These are phyloP conservation scores for Netelia inedita DNA, from an alignment of 2,888 invertebrate species.

Conservation along the genomic window DNA sequence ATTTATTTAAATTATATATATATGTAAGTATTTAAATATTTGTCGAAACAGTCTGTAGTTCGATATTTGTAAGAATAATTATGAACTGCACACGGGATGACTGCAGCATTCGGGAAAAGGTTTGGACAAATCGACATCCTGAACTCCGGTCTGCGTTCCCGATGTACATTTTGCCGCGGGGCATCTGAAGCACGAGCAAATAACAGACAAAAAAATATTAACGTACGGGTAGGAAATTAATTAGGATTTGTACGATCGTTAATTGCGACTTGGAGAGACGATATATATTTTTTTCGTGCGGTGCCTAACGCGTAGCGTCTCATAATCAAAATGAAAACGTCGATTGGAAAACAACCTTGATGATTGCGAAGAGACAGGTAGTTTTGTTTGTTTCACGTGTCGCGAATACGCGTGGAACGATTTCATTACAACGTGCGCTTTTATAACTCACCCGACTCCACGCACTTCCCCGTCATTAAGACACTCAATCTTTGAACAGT, in stretches of 20 bases:
- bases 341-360: too few relatives aligned
- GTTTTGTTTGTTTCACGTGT: too few relatives aligned
- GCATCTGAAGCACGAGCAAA: conserved; percentile 66
- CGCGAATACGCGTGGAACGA: too few relatives aligned
- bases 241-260: too few relatives aligned
- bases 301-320: too few relatives aligned
- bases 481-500: background rate
- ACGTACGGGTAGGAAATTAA: background rate
- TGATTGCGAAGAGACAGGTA: too few relatives aligned
- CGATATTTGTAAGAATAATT: background rate
- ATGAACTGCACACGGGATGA: conserved; percentile 37
- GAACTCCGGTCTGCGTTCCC: conserved; percentile 57
- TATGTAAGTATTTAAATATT: background rate
- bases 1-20: conserved; percentile 3
- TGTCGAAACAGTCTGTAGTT: background rate
- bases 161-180: conserved; percentile 39
- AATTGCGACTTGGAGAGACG: too few relatives aligned
- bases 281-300: too few relatives aligned
- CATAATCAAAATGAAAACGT: too few relatives aligned
- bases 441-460: background rate
- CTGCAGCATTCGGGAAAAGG: conserved; percentile 73
- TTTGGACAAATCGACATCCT: conserved; percentile 61
- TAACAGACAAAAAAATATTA: background rate
- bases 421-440: background rate
- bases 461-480: background rate